A percentile compares a stretch with the other conserved stretches of the same genome.
Conservation (phyloP, 2,113 vertebrate species). For the Struthidea cinerea region DNA sequence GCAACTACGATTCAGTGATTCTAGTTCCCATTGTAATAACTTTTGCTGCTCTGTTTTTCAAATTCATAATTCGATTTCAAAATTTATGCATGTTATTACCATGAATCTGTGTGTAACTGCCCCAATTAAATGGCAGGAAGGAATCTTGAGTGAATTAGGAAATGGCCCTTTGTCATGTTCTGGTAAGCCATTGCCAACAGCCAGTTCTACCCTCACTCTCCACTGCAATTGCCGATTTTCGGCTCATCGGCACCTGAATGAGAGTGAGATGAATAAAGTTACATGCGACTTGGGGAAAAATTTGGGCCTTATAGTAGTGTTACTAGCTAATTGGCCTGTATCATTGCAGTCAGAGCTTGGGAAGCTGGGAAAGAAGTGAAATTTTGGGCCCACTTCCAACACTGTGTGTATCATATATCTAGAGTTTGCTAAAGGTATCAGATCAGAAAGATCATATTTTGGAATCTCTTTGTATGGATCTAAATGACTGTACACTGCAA, state of each 20-base stretch:
- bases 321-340: background rate
- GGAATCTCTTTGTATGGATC: background rate
- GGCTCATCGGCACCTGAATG: background rate
- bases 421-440: background rate
- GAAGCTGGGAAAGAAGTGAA: background rate
- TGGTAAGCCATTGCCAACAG: background rate
- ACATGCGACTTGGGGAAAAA: background rate
- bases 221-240: fast-evolving
- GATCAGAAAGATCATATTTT: background rate
- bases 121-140: fast-evolving
- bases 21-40: background rate
- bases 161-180: background rate
- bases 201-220: background rate
- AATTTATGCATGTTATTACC: background rate
- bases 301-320: background rate
- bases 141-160: background rate
- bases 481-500: background rate
- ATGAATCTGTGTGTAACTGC: background rate
- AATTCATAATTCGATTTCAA: background rate
- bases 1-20: background rate
- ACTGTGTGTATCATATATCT: fast-evolving
- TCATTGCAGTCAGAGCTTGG: background rate
- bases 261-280: background rate
- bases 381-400: background rate
- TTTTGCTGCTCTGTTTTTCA: background rate